Evolutionary conservation across 30 jellyfish, hydroid and myxozoan species (phyloP), one percentile per base, ranked within the genome.

Genomic region (Hydra vulgaris): DNA sequence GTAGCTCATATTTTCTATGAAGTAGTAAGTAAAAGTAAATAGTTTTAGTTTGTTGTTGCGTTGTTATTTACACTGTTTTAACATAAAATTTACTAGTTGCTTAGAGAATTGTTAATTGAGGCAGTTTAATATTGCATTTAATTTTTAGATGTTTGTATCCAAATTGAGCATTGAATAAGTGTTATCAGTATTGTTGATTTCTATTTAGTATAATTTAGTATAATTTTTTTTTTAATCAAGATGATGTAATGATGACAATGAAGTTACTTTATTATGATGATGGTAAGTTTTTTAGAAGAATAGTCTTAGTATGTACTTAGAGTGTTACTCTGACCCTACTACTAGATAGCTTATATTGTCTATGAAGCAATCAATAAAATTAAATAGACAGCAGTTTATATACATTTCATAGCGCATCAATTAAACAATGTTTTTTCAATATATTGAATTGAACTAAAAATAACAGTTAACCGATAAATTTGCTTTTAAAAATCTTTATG

Each of bases 241-340:
- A 89, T 71, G 97, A 89, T 78, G 97, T 89, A 17, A 85, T 89
- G 97, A 89, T 89, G 97, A 85, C 95, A 7, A 89, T 89, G 97
- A 89, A 89, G 53, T 78, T 89, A 74, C 89, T 89, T 18, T 89
- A 89, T 74, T 89, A 89, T 76, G 97, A 89, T 73, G 97, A 89
- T 55, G 94, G 97, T 89, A 77, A 12, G 82, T 16, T 66, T 76
- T 25, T 20, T 27, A 89, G 97, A 70, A 89, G 95, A 4, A 84
- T 89, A 21, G 90, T 89, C 16, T 76, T 89, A 55, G 90, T 89
- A 17, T 17, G 24, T 17, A 15, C 71, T 56, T n/a, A n/a, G 7
- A 89, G 97, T 79, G 95, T 84, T 25, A 89, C 97, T 8, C 79
- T 89, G 25, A 61, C 86, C 1, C 97, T 93, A 7, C 66, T 89